phyloP scores from a whole-genome alignment of 2,113 vertebrate species.

The Rhinoptilus africanus region DNA sequence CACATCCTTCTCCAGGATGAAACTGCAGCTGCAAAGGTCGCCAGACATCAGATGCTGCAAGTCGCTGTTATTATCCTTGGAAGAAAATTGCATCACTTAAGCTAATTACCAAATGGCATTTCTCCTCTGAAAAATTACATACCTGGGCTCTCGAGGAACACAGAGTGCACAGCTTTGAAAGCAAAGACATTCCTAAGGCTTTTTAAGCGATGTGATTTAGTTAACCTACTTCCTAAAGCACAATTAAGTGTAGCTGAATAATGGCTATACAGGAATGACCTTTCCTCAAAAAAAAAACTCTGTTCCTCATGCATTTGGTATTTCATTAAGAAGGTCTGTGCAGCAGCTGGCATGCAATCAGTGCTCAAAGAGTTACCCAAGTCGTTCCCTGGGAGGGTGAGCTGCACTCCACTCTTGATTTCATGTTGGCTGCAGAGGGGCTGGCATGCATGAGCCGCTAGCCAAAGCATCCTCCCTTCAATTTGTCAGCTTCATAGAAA shows the following conservation, averaged over 20 bases:
- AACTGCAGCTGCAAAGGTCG: not conserved
- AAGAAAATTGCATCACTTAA: slow-evolving; percentile 5
- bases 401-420: not conserved
- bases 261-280: not conserved
- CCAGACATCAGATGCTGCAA: not conserved
- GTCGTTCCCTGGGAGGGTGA: not conserved
- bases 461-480: not conserved
- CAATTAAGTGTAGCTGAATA: not conserved
- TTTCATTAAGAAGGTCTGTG: not conserved
- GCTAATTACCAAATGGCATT: not conserved
- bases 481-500: not conserved
- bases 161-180: not conserved
- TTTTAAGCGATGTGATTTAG: not conserved
- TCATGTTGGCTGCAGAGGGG: not conserved
- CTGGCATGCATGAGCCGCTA: not conserved
- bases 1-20: not conserved
- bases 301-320: not conserved
- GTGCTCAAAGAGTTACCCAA: not conserved
- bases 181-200: not conserved
- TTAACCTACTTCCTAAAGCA: not conserved
- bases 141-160: not conserved
- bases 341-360: not conserved
- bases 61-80: not conserved
- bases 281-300: not conserved
- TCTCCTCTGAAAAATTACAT: not conserved